Conservation (phyloP, 2,888 invertebrate species). For the Leucoptera coffeella region DNA sequence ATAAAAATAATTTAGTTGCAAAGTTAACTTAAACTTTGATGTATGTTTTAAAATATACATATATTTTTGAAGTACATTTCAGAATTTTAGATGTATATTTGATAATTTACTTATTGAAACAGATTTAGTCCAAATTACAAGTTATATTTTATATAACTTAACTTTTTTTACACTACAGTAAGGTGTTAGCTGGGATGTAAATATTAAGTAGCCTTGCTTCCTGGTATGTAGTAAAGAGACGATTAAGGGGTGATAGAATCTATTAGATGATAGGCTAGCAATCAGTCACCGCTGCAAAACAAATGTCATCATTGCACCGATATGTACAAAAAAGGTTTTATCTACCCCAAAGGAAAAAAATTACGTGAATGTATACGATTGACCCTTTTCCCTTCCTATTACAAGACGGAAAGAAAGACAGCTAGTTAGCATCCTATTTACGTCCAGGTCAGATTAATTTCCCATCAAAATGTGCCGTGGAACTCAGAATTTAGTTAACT, state of each 20-base stretch:
- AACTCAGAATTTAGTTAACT: constrained; percentile 29
- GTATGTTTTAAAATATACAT: background rate
- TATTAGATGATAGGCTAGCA: no score
- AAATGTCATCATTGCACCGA: no score
- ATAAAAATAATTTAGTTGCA: no score
- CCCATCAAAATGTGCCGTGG: constrained; percentile 25
- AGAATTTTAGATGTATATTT: background rate
- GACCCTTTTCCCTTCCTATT: background rate
- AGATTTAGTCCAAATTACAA: background rate
- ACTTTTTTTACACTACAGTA: background rate
- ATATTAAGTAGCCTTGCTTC: no score
- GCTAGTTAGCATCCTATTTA: constrained; percentile 4
- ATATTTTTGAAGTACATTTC: background rate
- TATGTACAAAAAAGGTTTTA: no score
- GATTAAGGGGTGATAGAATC: no score
- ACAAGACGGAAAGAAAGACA: background rate
- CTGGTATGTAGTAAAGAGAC: no score
- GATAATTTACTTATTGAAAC: background rate
- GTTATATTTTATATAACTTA: background rate
- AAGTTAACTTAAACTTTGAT: background rate
- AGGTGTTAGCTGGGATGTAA: background rate
- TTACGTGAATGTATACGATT: background rate
- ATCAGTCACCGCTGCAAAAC: no score
- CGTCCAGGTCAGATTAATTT: no score
- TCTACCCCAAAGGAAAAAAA: no score